Evolutionary conservation across 1,140 invertebrate species (phyloP), one percentile per base, ranked within the genome.

Genomic region (Drosophila ambigua): DNA sequence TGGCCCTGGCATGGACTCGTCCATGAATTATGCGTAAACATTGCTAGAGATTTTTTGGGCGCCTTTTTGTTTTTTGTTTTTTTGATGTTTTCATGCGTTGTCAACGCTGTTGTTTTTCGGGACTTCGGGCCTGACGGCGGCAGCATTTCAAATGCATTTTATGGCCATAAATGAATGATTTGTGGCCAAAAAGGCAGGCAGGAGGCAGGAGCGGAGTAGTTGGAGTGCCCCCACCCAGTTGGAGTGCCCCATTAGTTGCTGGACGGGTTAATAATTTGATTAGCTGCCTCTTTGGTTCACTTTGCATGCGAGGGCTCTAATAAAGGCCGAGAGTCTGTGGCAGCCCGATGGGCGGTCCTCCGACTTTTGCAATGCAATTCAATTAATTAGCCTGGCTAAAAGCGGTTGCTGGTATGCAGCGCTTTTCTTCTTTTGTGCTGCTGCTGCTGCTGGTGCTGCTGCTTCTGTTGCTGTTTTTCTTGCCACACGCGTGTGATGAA

Each of bases 11-110:
- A 39, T 11, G 45, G 60, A 73, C 31, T 23, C 24, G 24, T 39
- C 58, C 62, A 87, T 77, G 74, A 85, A 75, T 87, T 85, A 85
- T 85, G 81, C 82, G 82, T 87, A 44, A 65, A 61, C 77, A 81
- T 58, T 20, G 46, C 50, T 20, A 20, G 20, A 20, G 1, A 20
- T 35, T 44, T 59, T 44, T 57, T 35, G 24, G 61, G 55, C 28
- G 39, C 35, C n/a, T 31, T 57, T n/a, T 66, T 44, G 20, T 46
- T 15, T 50, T 41, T 57, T n/a, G 55, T 49, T 26, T 45, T 20
- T 50, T 39, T 35, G 23, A 44, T 65, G 61, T 66, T 72, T 58
- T 66, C 77, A 69, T 43, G 66, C 64, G 71, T 79, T 79, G 64
- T 63, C 80, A 76, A 75, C 71, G 55, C 52, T 77, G 54, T 68